A percentile compares a stretch with the other conserved stretches of the same genome.
Evolutionary conservation across 2,113 vertebrate genomes (phyloP).

Genomic region (Eupsittula cactorum): DNA sequence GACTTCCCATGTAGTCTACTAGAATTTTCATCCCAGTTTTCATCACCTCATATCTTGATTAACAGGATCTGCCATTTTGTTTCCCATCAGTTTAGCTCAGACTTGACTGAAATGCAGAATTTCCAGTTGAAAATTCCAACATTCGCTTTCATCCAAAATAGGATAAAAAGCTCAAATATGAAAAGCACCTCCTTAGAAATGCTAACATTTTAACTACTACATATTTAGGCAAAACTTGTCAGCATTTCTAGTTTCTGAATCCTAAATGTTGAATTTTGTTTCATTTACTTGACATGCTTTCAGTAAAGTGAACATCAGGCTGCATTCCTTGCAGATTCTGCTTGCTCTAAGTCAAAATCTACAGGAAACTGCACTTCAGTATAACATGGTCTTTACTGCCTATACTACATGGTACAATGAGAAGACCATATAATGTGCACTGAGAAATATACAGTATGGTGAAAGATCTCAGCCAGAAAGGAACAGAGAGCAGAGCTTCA

Average conservation of each 20-base stretch:
- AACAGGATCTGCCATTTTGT: not conserved
- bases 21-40: slow-evolving; percentile 24
- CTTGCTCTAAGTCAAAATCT: not conserved
- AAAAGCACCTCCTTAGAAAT: not conserved
- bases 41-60: not conserved
- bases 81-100: not conserved
- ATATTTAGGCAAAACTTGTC: not conserved
- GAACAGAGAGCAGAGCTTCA: not conserved
- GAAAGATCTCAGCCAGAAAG: not conserved
- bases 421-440: not conserved
- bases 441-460: accelerated
- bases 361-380: not conserved
- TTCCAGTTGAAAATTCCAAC: not conserved
- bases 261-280: not conserved
- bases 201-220: not conserved
- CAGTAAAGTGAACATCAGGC: not conserved
- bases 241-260: not conserved
- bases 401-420: not conserved
- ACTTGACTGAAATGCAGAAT: not conserved
- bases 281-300: not conserved
- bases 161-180: not conserved
- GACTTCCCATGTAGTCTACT: not conserved
- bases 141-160: not conserved
- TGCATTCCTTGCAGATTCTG: not conserved
- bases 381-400: not conserved